Conservation (phyloP, 1,140 invertebrate genomes). For the Potamilus streckersoni region DNA sequence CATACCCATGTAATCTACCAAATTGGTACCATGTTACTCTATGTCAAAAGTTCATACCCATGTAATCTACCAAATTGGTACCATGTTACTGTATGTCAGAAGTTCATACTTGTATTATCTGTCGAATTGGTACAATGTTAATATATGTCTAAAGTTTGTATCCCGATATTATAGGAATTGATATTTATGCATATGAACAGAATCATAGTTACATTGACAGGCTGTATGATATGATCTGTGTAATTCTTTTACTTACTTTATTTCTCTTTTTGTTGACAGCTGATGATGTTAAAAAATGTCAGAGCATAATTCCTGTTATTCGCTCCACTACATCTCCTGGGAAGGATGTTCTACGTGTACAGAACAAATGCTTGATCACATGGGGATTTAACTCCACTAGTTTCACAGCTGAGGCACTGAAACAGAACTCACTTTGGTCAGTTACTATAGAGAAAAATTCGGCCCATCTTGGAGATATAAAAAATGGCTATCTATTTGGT, state of each 20-base stretch:
- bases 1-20: too few species aligned
- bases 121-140: too few species aligned
- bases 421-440: conserved; percentile 47
- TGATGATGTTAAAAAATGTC: conserved; percentile 39
- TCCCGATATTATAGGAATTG: too few species aligned
- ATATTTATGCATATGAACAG: too few species aligned
- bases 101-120: too few species aligned
- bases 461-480: conserved; percentile 52
- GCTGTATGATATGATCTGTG: too few species aligned
- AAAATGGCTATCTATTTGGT: conserved; percentile 60
- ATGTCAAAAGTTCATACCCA: too few species aligned
- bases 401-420: conserved; percentile 55
- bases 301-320: conserved; percentile 50
- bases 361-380: conserved; percentile 55
- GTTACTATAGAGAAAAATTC: conserved; percentile 58
- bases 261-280: conserved; percentile 37
- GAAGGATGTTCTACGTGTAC: conserved; percentile 41
- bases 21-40: too few species aligned
- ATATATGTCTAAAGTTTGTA: too few species aligned
- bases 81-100: too few species aligned
- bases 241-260: neutral
- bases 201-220: too few species aligned
- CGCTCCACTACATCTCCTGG: conserved; percentile 48
- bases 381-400: conserved; percentile 62
- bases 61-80: too few species aligned